Conservation (phyloP, 1,140 invertebrate species). For the Scaptomyza montana region DNA sequence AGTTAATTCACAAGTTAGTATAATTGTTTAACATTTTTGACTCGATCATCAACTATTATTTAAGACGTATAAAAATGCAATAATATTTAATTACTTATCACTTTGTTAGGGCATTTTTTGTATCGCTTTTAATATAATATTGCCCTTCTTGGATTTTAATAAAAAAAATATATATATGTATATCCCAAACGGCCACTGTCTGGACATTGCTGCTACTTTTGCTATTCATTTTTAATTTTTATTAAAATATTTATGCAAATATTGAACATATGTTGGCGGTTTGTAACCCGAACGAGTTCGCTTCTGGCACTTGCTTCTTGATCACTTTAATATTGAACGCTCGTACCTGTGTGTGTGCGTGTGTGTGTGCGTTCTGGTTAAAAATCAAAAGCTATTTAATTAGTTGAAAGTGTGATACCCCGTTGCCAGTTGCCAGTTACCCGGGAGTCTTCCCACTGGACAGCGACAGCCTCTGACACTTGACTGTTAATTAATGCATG, state of each 20-base stretch:
- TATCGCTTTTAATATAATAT: neutral
- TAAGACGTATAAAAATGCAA: no score
- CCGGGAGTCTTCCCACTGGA: slow-evolving; percentile 28
- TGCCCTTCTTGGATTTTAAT: slow-evolving; percentile 43
- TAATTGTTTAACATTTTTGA: neutral
- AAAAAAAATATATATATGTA: slow-evolving; percentile 17
- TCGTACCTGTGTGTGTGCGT: neutral
- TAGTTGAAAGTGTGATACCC: slow-evolving; percentile 78
- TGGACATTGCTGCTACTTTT: slow-evolving; percentile 38
- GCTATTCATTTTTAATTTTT: slow-evolving; percentile 80
- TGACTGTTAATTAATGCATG: slow-evolving; percentile 82
- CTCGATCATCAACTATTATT: neutral
- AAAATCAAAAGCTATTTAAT: slow-evolving; percentile 82
- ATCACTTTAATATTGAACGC: slow-evolving; percentile 62
- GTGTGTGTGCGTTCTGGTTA: slow-evolving; percentile 41
- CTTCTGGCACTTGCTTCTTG: slow-evolving; percentile 11
- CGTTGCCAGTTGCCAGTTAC: slow-evolving; percentile 17
- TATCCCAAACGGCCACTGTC: slow-evolving; percentile 29
- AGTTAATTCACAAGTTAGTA: no score
- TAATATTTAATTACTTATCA: no score
- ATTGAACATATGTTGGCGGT: slow-evolving; percentile 72
- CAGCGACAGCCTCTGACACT: slow-evolving; percentile 59
- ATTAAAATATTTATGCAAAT: slow-evolving; percentile 82
- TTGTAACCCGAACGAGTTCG: slow-evolving; percentile 27
- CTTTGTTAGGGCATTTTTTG: slow-evolving; percentile 35